Conservation (phyloP, 2,797 vertebrate species). For the Sternotherus odoratus region DNA sequence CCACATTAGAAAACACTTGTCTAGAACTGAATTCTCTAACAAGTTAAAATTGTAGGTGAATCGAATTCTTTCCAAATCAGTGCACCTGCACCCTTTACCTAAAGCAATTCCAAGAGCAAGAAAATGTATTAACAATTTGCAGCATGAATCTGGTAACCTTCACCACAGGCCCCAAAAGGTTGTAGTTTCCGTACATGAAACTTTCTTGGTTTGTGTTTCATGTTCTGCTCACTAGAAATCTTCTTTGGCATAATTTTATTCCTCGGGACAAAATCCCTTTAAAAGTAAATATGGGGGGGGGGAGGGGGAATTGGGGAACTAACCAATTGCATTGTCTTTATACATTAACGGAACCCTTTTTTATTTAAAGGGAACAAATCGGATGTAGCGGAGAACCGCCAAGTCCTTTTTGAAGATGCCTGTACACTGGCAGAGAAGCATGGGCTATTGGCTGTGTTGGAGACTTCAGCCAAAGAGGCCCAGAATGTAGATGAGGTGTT, state of each 20-base stretch:
- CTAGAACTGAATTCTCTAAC: neutral
- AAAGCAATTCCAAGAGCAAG: neutral
- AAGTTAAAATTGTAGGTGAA: neutral
- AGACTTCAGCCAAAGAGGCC: conserved; percentile 95
- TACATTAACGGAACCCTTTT: neutral
- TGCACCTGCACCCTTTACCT: neutral
- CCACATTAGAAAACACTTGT: neutral
- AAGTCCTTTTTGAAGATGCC: conserved; percentile 93
- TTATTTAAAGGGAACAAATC: conserved; percentile 90
- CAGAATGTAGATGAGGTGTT: conserved; percentile 94
- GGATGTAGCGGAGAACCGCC: conserved; percentile 86
- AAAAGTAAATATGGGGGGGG: neutral
- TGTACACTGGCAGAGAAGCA: conserved; percentile 91
- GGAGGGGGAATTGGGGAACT: neutral
- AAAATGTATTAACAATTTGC: neutral
- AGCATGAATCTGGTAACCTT: neutral
- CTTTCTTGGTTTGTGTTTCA: neutral
- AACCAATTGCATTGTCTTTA: neutral
- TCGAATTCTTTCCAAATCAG: neutral
- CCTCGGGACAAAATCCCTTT: neutral
- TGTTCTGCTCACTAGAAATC: neutral
- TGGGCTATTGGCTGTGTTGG: conserved; percentile 89
- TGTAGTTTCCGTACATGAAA: neutral
- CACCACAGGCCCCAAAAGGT: neutral
- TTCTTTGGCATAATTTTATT: neutral